A percentile compares a stretch with the other conserved stretches of the same genome.
Conservation (phyloP, 2,888 invertebrate species). For the Synanthedon andrenaeformis region DNA sequence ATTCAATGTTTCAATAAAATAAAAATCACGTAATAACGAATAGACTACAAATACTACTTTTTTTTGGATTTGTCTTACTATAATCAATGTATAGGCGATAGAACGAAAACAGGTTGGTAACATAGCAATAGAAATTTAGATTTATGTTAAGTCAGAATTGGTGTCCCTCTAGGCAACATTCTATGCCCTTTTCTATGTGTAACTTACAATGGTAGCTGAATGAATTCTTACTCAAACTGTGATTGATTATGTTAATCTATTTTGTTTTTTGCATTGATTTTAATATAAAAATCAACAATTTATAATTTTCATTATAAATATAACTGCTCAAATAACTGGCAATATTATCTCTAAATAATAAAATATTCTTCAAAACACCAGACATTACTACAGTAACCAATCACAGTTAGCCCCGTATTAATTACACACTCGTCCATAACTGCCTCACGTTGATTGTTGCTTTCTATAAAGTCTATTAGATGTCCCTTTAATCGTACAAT, state of each 20-base stretch:
- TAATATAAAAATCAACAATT: not conserved
- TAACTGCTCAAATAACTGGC: not conserved
- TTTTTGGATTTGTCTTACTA: too few species aligned
- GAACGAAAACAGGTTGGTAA: not conserved
- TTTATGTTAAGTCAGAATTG: constrained; percentile 19
- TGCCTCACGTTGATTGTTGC: constrained; percentile 20
- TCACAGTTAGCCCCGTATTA: not conserved
- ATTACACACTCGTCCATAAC: constrained; percentile 22
- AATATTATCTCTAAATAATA: not conserved
- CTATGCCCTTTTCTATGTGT: constrained; percentile 23
- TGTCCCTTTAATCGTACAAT: constrained; percentile 9
- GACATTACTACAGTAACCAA: not conserved
- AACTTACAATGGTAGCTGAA: constrained; percentile 4
- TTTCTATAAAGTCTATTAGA: constrained; percentile 24
- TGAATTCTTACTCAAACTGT: constrained; percentile 11
- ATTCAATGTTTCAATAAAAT: too few species aligned
- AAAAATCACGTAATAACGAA: too few species aligned
- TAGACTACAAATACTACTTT: too few species aligned
- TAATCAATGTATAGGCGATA: not conserved
- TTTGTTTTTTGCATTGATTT: not conserved
- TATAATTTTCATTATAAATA: too few species aligned
- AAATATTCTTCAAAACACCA: too few species aligned
- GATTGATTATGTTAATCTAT: constrained; percentile 5
- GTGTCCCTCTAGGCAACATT: constrained; percentile 29
- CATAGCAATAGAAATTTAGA: not conserved